Evolutionary conservation across 1,140 invertebrate species (phyloP), one percentile per base, ranked within the genome.

Genomic region (Habropoda laboriosa): DNA sequence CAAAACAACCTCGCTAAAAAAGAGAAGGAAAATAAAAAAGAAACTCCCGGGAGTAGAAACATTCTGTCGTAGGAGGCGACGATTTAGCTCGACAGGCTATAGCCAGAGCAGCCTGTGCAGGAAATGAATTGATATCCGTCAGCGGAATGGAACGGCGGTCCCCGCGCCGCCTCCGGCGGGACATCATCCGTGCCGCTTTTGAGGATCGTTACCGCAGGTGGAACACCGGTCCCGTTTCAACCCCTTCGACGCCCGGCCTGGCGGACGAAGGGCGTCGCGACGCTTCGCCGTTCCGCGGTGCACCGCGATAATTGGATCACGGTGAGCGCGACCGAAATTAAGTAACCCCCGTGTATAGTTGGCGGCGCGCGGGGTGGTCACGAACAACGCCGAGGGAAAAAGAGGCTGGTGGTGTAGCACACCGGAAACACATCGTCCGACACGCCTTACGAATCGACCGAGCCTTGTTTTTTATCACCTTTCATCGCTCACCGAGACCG

Each of bases 231-330:
- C 13, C n/a, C 21, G 47, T 13, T 6, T 38, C 35, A 18, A 27
- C 71, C 67, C 58, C 61, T 80, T 75, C 67, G 45, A 79, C 80
- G 18, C 55, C 16, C 24, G 32, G 18, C n/a, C n/a, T n/a, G 18
- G 42, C 16, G n/a, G 49, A 38, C 24, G 72, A 12, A 64, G 72
- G 58, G 72, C n/a, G 38, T 30, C 27, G 21, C 38, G 27, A 5
- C 53, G 42, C 80, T 82, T 79, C 63, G 71, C 7, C 49, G 73
- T 63, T 83, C n/a, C 81, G 77, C 32, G 83, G 81, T 55, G 45
- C 72, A 80, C 83, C 81, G 68, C 83, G 77, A 83, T 84, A 84
- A 84, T 85, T 85, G 76, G 77, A 85, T 85, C 83, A 83, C 24
- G 64, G 45, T 47, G 81, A 82, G 55, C 74, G 82, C 80, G 75